A percentile compares a stretch with the other conserved stretches of the same genome.
phyloP scores from a whole-genome alignment of 2,888 invertebrate genomes.

The Mechanitis messenoides region DNA sequence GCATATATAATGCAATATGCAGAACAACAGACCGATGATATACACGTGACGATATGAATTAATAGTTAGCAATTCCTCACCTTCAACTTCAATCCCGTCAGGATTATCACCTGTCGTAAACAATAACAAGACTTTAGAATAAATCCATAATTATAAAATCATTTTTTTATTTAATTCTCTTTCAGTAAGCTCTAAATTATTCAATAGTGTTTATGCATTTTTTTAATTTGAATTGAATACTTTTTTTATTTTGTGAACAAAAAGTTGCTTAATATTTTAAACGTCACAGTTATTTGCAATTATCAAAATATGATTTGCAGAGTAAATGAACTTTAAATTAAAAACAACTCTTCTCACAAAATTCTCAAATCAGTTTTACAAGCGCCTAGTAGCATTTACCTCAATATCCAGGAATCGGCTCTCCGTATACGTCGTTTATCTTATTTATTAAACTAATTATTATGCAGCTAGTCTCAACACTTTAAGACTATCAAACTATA shows the following conservation, averaged over 20 bases:
- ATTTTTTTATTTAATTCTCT: constrained; percentile 8
- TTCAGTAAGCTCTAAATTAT: constrained; percentile 10
- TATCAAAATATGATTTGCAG: too few relatives aligned
- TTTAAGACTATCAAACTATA: constrained; percentile 41
- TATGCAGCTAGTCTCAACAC: constrained; percentile 48
- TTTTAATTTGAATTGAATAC: constrained; percentile 7
- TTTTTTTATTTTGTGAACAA: constrained; percentile 6
- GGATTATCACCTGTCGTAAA: not conserved
- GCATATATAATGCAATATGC: constrained; percentile 41
- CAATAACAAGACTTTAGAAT: not conserved
- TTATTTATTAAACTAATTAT: constrained; percentile 73
- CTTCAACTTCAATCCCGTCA: too few relatives aligned
- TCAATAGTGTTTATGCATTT: constrained; percentile 10
- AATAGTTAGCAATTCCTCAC: too few relatives aligned
- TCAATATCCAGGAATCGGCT: constrained; percentile 68
- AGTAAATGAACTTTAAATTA: too few relatives aligned
- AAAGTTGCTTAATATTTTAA: not conserved
- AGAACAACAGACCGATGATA: too few relatives aligned
- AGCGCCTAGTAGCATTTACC: constrained; percentile 50
- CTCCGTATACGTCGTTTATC: constrained; percentile 72
- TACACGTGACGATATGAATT: too few relatives aligned
- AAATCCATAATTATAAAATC: constrained; percentile 8
- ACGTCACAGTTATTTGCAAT: too few relatives aligned
- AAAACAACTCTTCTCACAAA: too few relatives aligned
- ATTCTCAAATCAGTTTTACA: constrained; percentile 40